phyloP scores from a whole-genome alignment of 2,888 invertebrate genomes.

The Aphidius colemani region DNA sequence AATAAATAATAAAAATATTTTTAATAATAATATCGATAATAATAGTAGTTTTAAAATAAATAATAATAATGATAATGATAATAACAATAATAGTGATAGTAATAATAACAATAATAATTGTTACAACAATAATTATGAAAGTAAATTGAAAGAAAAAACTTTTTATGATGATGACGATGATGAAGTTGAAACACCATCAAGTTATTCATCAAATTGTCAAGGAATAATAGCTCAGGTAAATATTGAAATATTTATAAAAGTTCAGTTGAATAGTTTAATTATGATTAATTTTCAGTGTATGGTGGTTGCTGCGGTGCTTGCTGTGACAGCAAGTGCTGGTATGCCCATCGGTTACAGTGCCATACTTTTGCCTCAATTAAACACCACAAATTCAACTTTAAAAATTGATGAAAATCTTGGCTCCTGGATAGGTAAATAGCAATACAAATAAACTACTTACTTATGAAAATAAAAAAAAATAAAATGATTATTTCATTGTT shows the following conservation, averaged over 20 bases:
- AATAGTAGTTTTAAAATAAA: not conserved
- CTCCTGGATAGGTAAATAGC: slow-evolving; percentile 75
- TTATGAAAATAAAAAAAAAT: too few species aligned
- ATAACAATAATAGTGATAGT: slow-evolving; percentile 6
- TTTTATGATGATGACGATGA: slow-evolving; percentile 23
- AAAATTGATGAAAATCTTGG: slow-evolving; percentile 73
- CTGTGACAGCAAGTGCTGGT: slow-evolving; percentile 75
- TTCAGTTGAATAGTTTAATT: too few species aligned
- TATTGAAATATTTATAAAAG: too few species aligned
- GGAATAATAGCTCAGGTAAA: slow-evolving; percentile 51
- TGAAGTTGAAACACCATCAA: slow-evolving; percentile 26
- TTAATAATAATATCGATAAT: too few species aligned
- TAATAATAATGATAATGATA: slow-evolving; percentile 15
- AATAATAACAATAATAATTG: not conserved
- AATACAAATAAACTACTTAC: not conserved
- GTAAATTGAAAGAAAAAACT: slow-evolving; percentile 5
- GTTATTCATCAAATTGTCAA: slow-evolving; percentile 44
- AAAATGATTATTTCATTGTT: too few species aligned
- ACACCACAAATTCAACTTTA: slow-evolving; percentile 65
- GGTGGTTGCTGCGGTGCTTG: slow-evolving; percentile 72
- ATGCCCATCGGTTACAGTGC: slow-evolving; percentile 83
- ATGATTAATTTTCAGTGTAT: slow-evolving; percentile 70
- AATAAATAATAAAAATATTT: slow-evolving; percentile 8
- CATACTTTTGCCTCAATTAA: slow-evolving; percentile 75
- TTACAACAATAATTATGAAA: too few species aligned